These are phyloP conservation scores for Halcyon malimbica DNA, from an alignment of 2,113 vertebrate genomes.

Conservation along the genomic window DNA sequence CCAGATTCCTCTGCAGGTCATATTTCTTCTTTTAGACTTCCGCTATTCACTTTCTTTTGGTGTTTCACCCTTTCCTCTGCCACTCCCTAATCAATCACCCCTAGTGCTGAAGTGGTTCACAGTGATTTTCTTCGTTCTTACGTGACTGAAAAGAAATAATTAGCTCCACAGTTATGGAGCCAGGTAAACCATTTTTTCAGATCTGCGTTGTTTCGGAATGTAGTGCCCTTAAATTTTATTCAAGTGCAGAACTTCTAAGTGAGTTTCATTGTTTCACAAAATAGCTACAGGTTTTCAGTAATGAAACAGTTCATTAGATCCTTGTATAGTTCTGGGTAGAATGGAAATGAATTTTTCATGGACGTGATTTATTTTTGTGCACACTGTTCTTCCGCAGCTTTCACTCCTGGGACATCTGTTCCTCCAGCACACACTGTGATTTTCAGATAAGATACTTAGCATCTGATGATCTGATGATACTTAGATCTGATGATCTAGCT, in stretches of 20 bases:
- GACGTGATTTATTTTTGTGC: background rate
- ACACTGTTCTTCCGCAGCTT: background rate
- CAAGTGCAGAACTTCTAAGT: background rate
- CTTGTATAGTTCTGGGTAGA: background rate
- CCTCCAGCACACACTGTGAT: background rate
- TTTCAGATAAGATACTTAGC: background rate
- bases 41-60: background rate
- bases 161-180: background rate
- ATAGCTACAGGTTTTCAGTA: background rate
- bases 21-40: background rate
- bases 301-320: background rate
- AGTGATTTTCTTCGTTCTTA: background rate
- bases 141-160: background rate
- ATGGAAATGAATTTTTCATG: background rate
- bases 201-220: background rate
- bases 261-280: background rate
- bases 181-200: background rate
- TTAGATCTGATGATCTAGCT: too few relatives aligned
- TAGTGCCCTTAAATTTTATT: background rate
- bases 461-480: background rate
- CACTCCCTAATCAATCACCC: background rate
- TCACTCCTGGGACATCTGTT: background rate
- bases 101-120: background rate
- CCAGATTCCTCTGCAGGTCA: background rate
- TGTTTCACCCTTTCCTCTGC: conserved; percentile 29